Percentiles rank a stretch among this genome's conserved stretches.
Evolutionary conservation across 1,140 invertebrate genomes (phyloP).

Genomic region (Drosophila willistoni): DNA sequence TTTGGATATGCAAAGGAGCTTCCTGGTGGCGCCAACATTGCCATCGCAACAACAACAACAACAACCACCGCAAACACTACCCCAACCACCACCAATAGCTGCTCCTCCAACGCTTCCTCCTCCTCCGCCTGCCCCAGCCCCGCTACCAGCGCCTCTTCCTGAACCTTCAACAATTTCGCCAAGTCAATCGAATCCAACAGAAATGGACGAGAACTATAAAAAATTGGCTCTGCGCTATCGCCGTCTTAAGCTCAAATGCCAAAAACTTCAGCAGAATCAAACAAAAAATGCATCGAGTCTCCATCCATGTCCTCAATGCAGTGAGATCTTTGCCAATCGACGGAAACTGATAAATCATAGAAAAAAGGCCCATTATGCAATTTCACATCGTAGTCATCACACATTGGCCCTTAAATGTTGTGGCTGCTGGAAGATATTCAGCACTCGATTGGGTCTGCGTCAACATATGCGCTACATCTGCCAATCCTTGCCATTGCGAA

Average conservation of each 20-base stretch:
- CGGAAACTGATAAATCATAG: conserved; percentile 36
- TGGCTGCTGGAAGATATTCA: conserved; percentile 62
- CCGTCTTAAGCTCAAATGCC: conserved; percentile 52
- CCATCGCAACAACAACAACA: background rate
- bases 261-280: conserved; percentile 13
- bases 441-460: conserved; percentile 50
- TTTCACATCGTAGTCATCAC: conserved; percentile 3
- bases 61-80: conserved; percentile 22
- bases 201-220: conserved; percentile 42
- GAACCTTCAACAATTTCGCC: background rate
- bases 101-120: conserved; percentile 11
- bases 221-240: conserved; percentile 54
- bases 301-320: conserved; percentile 45
- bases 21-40: conserved; percentile 59
- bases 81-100: conserved; percentile 49
- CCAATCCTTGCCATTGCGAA: conserved; percentile 64
- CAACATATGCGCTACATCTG: conserved; percentile 78
- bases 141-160: background rate
- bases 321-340: conserved; percentile 35
- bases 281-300: background rate
- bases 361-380: conserved; percentile 33
- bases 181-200: background rate
- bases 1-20: conserved; percentile 74
- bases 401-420: conserved; percentile 51
- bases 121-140: background rate